Evolutionary conservation across 2,113 vertebrate species (phyloP), one percentile per base, ranked within the genome.

Genomic region (Oenanthe melanoleuca): DNA sequence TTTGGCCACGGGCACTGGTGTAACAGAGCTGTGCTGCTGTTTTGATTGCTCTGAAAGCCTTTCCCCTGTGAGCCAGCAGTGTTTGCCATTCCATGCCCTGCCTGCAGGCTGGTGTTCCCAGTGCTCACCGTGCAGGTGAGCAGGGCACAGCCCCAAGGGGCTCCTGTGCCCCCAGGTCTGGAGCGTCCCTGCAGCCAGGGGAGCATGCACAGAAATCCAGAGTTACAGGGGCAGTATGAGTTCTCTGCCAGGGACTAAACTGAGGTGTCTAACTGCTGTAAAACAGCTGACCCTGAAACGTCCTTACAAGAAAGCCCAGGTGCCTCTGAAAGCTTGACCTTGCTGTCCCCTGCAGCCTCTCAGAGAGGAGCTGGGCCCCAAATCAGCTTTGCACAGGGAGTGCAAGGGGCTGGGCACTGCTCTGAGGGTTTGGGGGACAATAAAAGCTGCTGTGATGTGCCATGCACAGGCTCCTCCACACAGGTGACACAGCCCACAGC

Each of bases 101-200:
- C 56, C 45, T 8, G 47, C 56, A 9, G 0, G 0, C 47, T 33
- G 79, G 13, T 34, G 77, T 40, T 25, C 47, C 50, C 4, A 0
- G 14, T 3, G 3, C 23, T 6, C 2, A 0, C 24, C 45, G 45
- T 40, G 60, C 73, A 45, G 0, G 5, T 1, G 12, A 59, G 75
- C 9, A 18, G 66, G 86, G 28, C 66, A 74, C 21, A 26, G 2
- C 23, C 66, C 47, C 6, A 1, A 33, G n/a, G 47, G 0, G 1
- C 4, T 49, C 22, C 0, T 21, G 61, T 14, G 61, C 63, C 3
- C 31, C 0, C 1, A 4, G 49, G 26, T 1, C 55, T n/a, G 6
- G 2, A 22, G 38, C 31, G 60, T 25, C 70, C 64, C 53, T 7
- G 60, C 14, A 12, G 14, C 25, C 50, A 13, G 29, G 0, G 1